Evolutionary conservation across 2,888 invertebrate species (phyloP).

Genomic region (Scelioninae gen. 1): DNA sequence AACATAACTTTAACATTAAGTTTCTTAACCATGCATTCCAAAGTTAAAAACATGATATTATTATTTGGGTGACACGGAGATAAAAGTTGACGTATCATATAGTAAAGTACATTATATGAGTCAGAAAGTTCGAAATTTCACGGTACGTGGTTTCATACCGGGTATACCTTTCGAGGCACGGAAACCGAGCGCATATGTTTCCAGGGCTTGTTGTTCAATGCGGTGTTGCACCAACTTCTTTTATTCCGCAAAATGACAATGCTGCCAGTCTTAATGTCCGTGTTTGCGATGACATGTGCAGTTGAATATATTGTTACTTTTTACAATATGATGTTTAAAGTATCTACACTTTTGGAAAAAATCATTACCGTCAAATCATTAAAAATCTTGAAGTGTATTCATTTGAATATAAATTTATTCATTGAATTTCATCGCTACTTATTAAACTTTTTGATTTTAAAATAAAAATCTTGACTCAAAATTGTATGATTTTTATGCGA

Average conservation of each 20-base stretch:
- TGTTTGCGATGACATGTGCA: neutral
- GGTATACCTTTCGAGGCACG: slow-evolving; percentile 20
- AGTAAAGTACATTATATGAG: slow-evolving; percentile 29
- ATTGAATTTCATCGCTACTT: no score
- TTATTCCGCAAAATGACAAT: slow-evolving; percentile 17
- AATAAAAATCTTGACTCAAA: no score
- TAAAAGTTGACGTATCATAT: slow-evolving; percentile 26
- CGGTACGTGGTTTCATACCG: slow-evolving; percentile 38
- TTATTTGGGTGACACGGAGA: neutral
- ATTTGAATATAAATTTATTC: no score
- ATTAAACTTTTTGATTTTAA: no score
- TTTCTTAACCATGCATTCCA: no score
- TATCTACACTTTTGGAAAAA: no score
- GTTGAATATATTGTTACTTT: no score
- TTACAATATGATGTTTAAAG: no score
- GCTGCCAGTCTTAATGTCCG: neutral
- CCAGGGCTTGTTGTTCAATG: slow-evolving; percentile 33
- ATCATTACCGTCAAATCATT: no score
- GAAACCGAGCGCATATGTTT: slow-evolving; percentile 37
- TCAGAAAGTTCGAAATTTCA: slow-evolving; percentile 46
- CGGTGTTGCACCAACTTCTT: slow-evolving; percentile 22
- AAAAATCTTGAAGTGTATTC: no score
- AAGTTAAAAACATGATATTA: neutral
- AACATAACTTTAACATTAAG: neutral
- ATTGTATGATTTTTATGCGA: no score